These are phyloP conservation scores for Dryobates pubescens DNA, from an alignment of 2,797 vertebrate species.

Conservation along the genomic window DNA sequence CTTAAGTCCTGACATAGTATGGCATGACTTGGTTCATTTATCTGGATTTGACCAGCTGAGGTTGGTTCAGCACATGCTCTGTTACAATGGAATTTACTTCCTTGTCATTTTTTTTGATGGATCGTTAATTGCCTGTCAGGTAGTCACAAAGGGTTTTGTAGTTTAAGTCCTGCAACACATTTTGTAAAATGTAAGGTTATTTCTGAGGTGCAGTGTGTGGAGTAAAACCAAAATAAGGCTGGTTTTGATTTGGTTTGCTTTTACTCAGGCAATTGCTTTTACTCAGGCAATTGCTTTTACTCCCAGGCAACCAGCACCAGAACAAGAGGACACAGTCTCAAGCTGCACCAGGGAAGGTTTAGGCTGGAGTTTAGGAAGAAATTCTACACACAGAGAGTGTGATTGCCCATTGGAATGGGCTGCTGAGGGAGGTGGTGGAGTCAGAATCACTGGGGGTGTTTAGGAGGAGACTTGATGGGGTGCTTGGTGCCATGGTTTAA, in stretches of 20 bases:
- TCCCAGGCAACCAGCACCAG: no score
- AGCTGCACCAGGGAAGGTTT: no score
- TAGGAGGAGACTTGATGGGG: no score
- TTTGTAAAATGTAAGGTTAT: neutral
- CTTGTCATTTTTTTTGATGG: conserved; percentile 20
- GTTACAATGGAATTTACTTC: conserved; percentile 32
- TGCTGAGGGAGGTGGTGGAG: no score
- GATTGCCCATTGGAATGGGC: no score
- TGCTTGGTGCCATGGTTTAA: no score
- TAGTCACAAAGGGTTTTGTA: conserved; percentile 16
- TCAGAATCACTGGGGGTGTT: no score
- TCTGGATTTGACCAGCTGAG: conserved; percentile 27
- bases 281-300: no score
- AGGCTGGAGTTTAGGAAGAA: no score
- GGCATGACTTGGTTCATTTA: conserved; percentile 17
- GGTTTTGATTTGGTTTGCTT: neutral
- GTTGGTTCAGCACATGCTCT: conserved; percentile 31
- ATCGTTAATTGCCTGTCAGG: conserved; percentile 36
- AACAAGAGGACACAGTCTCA: no score
- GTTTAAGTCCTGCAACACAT: conserved; percentile 30
- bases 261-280: no score
- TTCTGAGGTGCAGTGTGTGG: neutral
- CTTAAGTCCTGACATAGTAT: conserved; percentile 11
- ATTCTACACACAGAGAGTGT: no score
- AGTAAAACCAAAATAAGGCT: neutral